Evolutionary conservation across 2,797 vertebrate species (phyloP), one percentile per base, ranked within the genome.

Genomic region (Sparidentex hasta): DNA sequence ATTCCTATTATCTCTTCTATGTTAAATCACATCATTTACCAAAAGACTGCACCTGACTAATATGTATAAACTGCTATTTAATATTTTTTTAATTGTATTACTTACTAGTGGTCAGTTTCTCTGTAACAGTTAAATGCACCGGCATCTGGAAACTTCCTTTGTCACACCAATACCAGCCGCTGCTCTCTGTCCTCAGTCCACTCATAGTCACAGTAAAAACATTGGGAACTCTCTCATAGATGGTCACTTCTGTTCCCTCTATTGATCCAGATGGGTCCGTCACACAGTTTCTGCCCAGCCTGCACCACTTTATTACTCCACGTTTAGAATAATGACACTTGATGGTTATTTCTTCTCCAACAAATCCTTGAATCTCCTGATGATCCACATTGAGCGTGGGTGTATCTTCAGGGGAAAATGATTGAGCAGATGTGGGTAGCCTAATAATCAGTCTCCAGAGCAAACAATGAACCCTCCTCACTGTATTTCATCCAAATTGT

Each of bases 131-230:
- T 7, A 90, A 18, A 71, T 85, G 1, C 5, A 90, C 75, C n/a
- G 89, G 87, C 72, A 92, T 87, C 80, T 92, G 80, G 13, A 81
- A 3, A 46, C 70, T 9, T 81, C 58, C 77, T 1, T 21, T 44
- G 3, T 0, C 20, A 66, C 84, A 89, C 8, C 3, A 78, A 52
- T 91, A 90, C 91, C 89, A 91, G 8, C 89, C 79, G 1, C 67
- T 77, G 82, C 57, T 83, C 25, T 74, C 0, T 1, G 1, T 47
- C 1, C 0, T 83, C 71, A 91, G 54, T 41, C 0, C 44, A 20
- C 18, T 85, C 77, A 92, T 77, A 2, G 79, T 87, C 58, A 91
- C 85, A 33, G 1, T 17, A 59, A 27, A 80, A 72, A 44, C 55
- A 16, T 0, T 1, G 2, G 0, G 0, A 2, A 0, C 0, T 0